Conservation (phyloP, 2,797 vertebrate species). For the Discoglossus pictus region DNA sequence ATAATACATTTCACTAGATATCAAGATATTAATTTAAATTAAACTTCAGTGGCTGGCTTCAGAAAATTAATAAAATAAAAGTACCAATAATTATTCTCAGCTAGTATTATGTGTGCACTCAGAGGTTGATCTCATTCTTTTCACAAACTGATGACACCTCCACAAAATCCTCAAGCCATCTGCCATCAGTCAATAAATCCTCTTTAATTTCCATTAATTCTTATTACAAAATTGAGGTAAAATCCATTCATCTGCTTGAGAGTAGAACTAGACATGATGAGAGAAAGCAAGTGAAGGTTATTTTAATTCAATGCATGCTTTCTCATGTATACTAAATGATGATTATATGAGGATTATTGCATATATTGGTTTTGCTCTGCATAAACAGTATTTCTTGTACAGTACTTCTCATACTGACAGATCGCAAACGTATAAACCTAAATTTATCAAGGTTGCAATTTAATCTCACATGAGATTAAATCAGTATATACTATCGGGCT, state of each 20-base stretch:
- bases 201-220: conserved; percentile 62
- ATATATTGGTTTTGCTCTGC: too few species aligned
- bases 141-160: conserved; percentile 52
- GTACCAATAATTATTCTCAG: conserved; percentile 43
- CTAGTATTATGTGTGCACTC: conserved; percentile 54
- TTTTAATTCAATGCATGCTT: conserved; percentile 23
- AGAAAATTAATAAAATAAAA: conserved; percentile 40
- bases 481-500: too few species aligned
- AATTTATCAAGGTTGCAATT: too few species aligned
- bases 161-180: conserved; percentile 59
- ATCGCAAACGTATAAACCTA: too few species aligned
- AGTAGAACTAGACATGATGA: conserved; percentile 29
- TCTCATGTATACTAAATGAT: not conserved
- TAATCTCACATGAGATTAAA: too few species aligned
- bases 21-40: too few species aligned
- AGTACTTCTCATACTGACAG: too few species aligned
- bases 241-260: conserved; percentile 55
- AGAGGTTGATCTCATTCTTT: conserved; percentile 54
- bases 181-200: conserved; percentile 57
- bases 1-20: too few species aligned
- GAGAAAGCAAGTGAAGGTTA: conserved; percentile 22
- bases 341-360: not conserved
- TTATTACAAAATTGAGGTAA: conserved; percentile 60
- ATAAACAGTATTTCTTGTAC: too few species aligned
- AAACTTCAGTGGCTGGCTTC: conserved; percentile 13